Evolutionary conservation across 2,888 invertebrate species (phyloP), one percentile per base, ranked within the genome.

Genomic region (Criorhina ranunculi): DNA sequence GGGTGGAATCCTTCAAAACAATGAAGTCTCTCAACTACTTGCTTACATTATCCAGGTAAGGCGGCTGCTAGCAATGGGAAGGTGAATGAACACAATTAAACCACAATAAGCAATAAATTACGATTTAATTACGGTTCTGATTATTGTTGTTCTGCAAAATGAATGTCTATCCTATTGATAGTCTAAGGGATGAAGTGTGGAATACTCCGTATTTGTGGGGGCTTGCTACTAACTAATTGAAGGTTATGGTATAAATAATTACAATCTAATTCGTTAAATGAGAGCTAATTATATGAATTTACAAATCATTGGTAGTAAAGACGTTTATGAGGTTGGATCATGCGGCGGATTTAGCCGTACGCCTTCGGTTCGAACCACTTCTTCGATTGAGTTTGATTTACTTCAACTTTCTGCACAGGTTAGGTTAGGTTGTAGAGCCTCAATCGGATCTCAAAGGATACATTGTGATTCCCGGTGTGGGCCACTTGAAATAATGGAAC

Each of bases 41-140:
- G n/a, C n/a, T 72, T 60, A 42, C 35, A 72, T 37, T 72, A 33
- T 15, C 4, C 42, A 37, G 24, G 51, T 62, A 33, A 19, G 24
- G 31, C 17, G 24, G 31, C 31, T n/a, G n/a, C n/a, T n/a, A n/a
- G n/a, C n/a, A n/a, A 19, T 62, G 37, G 33, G 12, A n/a, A 29
- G 33, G 33, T 8, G 12, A 12, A 9, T 31, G 40, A 15, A 51
- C 55, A 46, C 75, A 69, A 69, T 59, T 60, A 60, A 69, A 59
- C 69, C 60, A 51, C 59, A 33, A 11, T 33, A 9, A 44, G 53
- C 46, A 24, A 69, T 77, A 69, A 77, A 77, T 77, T 69, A 77
- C 69, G 33, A 66, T 66, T 76, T 76, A 77, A 77, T 77, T 69
- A 69, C 53, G 15, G 19, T 53, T 46, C 53, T 46, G 77, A 69